phyloP scores from a whole-genome alignment of 2,888 invertebrate species.

The Drosophila merina region DNA sequence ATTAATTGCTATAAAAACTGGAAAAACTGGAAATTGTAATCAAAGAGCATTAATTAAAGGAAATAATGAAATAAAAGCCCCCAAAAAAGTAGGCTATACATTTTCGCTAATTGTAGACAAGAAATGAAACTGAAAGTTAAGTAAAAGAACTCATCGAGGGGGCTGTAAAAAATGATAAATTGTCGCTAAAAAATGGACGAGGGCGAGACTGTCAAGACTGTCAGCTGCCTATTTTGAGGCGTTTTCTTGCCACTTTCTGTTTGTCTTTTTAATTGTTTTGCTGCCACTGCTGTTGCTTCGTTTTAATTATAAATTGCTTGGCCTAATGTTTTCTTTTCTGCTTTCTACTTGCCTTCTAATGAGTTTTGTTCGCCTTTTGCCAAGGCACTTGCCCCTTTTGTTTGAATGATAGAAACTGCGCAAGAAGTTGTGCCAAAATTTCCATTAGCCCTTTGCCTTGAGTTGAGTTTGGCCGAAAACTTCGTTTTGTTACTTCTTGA shows the following conservation, averaged over 20 bases:
- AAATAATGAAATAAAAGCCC: constrained; percentile 2
- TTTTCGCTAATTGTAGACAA: constrained; percentile 54
- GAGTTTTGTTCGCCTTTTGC: constrained; percentile 29
- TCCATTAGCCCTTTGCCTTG: constrained; percentile 52
- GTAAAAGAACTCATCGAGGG: constrained; percentile 59
- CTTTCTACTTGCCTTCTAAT: constrained; percentile 34
- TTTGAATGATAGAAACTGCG: constrained; percentile 27
- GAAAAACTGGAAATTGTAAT: not conserved
- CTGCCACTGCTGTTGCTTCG: constrained; percentile 53
- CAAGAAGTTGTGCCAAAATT: constrained; percentile 49
- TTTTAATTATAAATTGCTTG: constrained; percentile 70
- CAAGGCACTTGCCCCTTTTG: constrained; percentile 16
- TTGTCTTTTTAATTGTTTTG: constrained; percentile 63
- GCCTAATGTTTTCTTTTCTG: constrained; percentile 39
- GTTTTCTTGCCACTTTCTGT: constrained; percentile 59
- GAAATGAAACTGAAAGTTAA: not conserved
- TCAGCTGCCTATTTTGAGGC: constrained; percentile 70
- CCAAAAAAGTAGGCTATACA: constrained; percentile 60
- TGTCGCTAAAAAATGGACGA: constrained; percentile 25
- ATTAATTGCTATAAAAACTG: not conserved
- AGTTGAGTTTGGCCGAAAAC: constrained; percentile 53
- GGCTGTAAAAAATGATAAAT: constrained; percentile 58
- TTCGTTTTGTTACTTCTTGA: constrained; percentile 2
- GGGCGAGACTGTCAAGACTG: constrained; percentile 20
- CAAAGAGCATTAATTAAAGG: not conserved